phyloP scores from a whole-genome alignment of 2,888 invertebrate species.

The Lamproptera curius region DNA sequence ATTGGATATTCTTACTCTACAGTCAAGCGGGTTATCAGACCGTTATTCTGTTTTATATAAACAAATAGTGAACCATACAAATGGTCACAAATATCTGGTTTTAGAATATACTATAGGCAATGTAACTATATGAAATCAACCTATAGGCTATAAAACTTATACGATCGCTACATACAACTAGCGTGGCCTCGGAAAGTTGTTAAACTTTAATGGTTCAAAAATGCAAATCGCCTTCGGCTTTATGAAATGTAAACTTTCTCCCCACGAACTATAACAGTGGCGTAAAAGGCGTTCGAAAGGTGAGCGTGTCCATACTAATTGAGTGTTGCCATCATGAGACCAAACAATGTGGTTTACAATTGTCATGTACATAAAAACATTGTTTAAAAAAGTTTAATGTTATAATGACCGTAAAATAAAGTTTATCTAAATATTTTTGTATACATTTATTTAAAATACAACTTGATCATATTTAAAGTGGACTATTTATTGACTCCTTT shows the following conservation, averaged over 20 bases:
- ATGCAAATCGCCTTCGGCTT: not conserved
- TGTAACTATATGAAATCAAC: too few relatives aligned
- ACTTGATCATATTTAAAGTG: not conserved
- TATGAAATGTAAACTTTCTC: slow-evolving; percentile 6
- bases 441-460: not conserved
- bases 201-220: not conserved
- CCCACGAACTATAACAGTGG: not conserved
- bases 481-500: not conserved
- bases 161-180: too few relatives aligned
- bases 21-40: too few relatives aligned
- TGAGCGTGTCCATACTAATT: slow-evolving; percentile 31
- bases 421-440: not conserved
- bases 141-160: too few relatives aligned
- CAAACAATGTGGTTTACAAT: too few relatives aligned
- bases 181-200: not conserved
- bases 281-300: not conserved
- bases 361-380: not conserved
- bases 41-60: too few relatives aligned
- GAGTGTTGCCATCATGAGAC: slow-evolving; percentile 51
- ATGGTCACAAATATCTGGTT: too few relatives aligned
- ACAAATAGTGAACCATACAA: too few relatives aligned
- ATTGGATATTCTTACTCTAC: too few relatives aligned
- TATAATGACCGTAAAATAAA: not conserved
- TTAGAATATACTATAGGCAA: too few relatives aligned
- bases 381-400: not conserved